These are phyloP conservation scores for Drosophila simulans DNA, from an alignment of 1,140 invertebrate genomes.

Conservation along the genomic window DNA sequence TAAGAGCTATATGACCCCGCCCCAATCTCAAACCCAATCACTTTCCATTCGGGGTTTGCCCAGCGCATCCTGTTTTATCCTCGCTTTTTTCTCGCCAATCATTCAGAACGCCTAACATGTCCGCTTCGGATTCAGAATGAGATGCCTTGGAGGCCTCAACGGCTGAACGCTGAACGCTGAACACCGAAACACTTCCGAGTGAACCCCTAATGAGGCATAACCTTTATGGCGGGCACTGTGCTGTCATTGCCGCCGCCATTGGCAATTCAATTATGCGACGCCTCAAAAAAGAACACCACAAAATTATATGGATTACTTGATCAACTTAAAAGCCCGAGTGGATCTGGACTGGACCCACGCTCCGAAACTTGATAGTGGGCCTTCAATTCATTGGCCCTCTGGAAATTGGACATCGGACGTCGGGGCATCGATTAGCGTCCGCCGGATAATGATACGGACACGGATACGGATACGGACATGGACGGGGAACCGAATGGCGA, in stretches of 20 bases:
- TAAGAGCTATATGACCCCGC: neutral
- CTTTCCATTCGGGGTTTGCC: conserved; percentile 12
- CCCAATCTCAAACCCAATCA: conserved; percentile 5
- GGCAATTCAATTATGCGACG: conserved; percentile 48
- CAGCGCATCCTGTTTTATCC: neutral
- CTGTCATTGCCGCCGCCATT: conserved; percentile 14
- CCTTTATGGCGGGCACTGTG: conserved; percentile 31
- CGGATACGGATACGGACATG: conserved; percentile 22
- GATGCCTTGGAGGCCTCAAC: neutral
- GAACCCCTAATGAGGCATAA: conserved; percentile 33
- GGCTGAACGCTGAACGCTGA: conserved; percentile 1
- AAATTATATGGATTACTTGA: conserved; percentile 38
- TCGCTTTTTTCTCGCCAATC: conserved; percentile 14
- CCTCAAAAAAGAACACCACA: conserved; percentile 29
- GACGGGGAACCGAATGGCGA: neutral
- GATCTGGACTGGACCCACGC: conserved; percentile 1
- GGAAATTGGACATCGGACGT: conserved; percentile 11
- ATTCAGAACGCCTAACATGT: conserved; percentile 22
- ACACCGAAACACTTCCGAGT: conserved; percentile 14
- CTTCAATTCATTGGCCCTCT: conserved; percentile 2
- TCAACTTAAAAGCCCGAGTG: conserved; percentile 38
- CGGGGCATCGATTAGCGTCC: conserved; percentile 59
- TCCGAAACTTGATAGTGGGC: conserved; percentile 49
- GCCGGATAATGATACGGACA: conserved; percentile 19
- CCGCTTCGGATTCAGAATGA: neutral